A percentile compares a stretch with the other conserved stretches of the same genome.
phyloP scores from a whole-genome alignment of 2,113 vertebrate genomes.

The Cyphomyrus discorhynchus region DNA sequence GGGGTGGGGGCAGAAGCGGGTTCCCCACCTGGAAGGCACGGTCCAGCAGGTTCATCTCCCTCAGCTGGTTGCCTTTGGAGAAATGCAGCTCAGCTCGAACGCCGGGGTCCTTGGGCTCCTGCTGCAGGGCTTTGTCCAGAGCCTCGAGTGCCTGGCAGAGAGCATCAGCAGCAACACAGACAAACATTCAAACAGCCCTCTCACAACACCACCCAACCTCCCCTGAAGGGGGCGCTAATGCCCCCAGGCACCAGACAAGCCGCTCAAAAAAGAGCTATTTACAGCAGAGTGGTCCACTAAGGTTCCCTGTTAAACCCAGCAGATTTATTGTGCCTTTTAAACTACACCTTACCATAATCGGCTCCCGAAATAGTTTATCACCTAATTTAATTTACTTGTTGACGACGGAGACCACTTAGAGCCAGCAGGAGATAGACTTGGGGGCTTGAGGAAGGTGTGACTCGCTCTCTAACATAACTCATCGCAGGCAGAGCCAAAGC shows the following conservation, averaged over 20 bases:
- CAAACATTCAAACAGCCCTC: not conserved
- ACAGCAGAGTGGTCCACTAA: not conserved
- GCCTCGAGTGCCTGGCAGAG: conserved; percentile 64
- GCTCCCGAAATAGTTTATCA: conserved; percentile 10
- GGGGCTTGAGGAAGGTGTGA: not conserved
- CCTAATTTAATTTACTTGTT: conserved; percentile 16
- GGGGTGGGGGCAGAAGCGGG: not conserved
- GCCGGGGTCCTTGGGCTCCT: conserved; percentile 69
- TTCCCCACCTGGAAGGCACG: conserved; percentile 71
- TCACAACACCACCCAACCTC: not conserved
- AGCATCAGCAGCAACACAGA: not conserved
- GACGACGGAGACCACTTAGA: not conserved
- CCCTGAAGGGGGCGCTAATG: not conserved
- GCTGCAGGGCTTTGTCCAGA: conserved; percentile 69
- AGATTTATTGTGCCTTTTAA: not conserved
- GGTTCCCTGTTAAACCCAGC: not conserved
- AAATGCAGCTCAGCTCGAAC: conserved; percentile 76
- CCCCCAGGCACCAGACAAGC: not conserved
- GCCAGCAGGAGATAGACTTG: not conserved
- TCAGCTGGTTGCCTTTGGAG: conserved; percentile 78
- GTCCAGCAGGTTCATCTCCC: conserved; percentile 76
- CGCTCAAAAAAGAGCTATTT: not conserved
- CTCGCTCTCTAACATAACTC: not conserved
- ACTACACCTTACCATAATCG: not conserved
- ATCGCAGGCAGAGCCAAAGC: not conserved